Percentiles rank a stretch among this genome's conserved stretches.
phyloP scores from a whole-genome alignment of 2,888 invertebrate genomes.

The Gari tellinella region DNA sequence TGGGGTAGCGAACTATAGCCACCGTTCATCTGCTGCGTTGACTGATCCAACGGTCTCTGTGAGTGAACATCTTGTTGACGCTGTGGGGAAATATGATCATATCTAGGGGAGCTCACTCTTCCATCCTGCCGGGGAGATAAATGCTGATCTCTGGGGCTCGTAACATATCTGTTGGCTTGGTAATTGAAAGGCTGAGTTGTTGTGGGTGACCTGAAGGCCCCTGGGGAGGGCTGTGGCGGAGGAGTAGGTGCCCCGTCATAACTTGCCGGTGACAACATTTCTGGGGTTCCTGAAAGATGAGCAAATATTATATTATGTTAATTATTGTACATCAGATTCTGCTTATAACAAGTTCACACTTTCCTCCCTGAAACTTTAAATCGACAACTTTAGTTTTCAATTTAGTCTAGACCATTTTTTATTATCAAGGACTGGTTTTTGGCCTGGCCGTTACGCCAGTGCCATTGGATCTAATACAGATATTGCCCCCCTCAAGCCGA shows the following conservation, averaged over 20 bases:
- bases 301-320: background rate
- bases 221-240: slow-evolving; percentile 80
- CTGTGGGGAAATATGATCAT: slow-evolving; percentile 44
- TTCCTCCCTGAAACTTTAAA: no score
- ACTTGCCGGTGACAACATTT: slow-evolving; percentile 79
- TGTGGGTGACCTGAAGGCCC: slow-evolving; percentile 69
- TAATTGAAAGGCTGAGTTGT: slow-evolving; percentile 38
- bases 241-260: slow-evolving; percentile 78
- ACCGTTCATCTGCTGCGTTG: slow-evolving; percentile 51
- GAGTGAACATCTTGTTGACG: slow-evolving; percentile 45
- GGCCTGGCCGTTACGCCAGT: no score
- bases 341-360: no score
- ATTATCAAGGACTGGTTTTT: no score
- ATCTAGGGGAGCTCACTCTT: slow-evolving; percentile 40
- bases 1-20: slow-evolving; percentile 26
- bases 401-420: no score
- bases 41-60: slow-evolving; percentile 54
- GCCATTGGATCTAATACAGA: no score
- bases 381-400: no score
- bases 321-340: no score
- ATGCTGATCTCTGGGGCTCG: slow-evolving; percentile 50
- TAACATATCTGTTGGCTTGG: slow-evolving; percentile 46
- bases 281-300: slow-evolving; percentile 74
- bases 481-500: no score
- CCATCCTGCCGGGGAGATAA: slow-evolving; percentile 48